These are phyloP conservation scores for Plectropomus leopardus DNA, from an alignment of 2,113 vertebrate genomes.

Conservation along the genomic window DNA sequence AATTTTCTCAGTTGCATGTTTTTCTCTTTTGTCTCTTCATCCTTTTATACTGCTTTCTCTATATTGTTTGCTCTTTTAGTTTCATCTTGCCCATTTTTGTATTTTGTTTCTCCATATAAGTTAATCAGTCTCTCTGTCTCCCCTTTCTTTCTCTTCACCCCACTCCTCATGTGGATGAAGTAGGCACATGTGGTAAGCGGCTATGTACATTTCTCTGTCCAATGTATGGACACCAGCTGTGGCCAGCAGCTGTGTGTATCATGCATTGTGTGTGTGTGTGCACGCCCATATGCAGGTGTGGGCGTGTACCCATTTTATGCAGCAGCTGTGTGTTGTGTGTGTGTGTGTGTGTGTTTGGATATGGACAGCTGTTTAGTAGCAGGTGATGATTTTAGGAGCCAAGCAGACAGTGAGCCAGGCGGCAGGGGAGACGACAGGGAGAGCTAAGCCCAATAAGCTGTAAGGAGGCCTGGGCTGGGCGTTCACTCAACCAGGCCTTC, in stretches of 20 bases:
- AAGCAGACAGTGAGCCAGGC: conserved; percentile 54
- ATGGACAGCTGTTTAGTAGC: conserved; percentile 76
- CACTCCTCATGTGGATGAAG: conserved; percentile 28
- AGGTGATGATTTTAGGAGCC: conserved; percentile 76
- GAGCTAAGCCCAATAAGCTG: conserved; percentile 43
- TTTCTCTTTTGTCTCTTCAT: neutral
- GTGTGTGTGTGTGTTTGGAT: conserved; percentile 69
- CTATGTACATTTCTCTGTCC: conserved; percentile 55
- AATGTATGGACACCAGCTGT: conserved; percentile 70
- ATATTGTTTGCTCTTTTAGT: neutral
- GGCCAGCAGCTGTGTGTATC: conserved; percentile 67
- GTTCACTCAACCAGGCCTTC: conserved; percentile 39
- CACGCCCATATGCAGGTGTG: conserved; percentile 46
- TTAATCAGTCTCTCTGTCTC: neutral
- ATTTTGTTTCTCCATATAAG: neutral
- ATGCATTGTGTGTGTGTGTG: conserved; percentile 21
- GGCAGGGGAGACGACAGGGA: conserved; percentile 36
- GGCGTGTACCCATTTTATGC: conserved; percentile 28
- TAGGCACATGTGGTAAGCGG: conserved; percentile 48
- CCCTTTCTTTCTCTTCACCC: neutral
- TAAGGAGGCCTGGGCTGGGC: conserved; percentile 40
- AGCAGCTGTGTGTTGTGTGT: conserved; percentile 72
- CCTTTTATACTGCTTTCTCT: neutral
- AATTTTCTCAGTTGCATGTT: conserved; percentile 16
- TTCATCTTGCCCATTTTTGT: neutral